A percentile compares a stretch with the other conserved stretches of the same genome.
Conservation (phyloP, 1,140 invertebrate genomes). For the Drosophila baimaii region DNA sequence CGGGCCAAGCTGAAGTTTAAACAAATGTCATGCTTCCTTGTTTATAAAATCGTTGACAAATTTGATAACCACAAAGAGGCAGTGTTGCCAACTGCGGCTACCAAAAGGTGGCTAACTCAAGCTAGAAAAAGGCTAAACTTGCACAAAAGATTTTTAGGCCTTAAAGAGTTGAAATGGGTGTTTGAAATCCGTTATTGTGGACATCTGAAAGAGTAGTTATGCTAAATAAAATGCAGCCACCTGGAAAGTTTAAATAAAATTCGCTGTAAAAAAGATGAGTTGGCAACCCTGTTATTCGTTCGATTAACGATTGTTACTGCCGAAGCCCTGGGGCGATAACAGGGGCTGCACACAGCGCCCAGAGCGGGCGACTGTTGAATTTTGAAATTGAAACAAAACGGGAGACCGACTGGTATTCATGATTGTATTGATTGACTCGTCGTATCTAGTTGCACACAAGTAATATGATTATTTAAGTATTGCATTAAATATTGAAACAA, state of each 20-base stretch:
- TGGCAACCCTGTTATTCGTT: not conserved
- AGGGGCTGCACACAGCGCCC: not conserved
- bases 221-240: too few species aligned
- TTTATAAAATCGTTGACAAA: slow-evolving; percentile 41
- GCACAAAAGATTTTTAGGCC: too few species aligned
- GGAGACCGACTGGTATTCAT: slow-evolving; percentile 12
- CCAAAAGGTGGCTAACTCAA: not conserved
- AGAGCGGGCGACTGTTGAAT: slow-evolving; percentile 1
- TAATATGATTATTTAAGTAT: slow-evolving; percentile 56
- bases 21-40: slow-evolving; percentile 29
- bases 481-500: slow-evolving; percentile 66
- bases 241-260: not conserved
- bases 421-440: slow-evolving; percentile 49
- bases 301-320: slow-evolving; percentile 17
- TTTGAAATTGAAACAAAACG: slow-evolving; percentile 18
- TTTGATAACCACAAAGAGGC: slow-evolving; percentile 33
- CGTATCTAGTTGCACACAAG: slow-evolving; percentile 60
- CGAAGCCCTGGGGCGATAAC: not conserved
- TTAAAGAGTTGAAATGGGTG: not conserved
- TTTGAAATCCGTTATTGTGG: not conserved
- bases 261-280: not conserved
- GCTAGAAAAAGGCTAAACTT: not conserved
- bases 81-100: not conserved
- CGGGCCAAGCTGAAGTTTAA: slow-evolving; percentile 30
- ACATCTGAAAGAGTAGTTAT: not conserved